phyloP scores from a whole-genome alignment of 2,113 vertebrate genomes.

The Aramus guarauna region DNA sequence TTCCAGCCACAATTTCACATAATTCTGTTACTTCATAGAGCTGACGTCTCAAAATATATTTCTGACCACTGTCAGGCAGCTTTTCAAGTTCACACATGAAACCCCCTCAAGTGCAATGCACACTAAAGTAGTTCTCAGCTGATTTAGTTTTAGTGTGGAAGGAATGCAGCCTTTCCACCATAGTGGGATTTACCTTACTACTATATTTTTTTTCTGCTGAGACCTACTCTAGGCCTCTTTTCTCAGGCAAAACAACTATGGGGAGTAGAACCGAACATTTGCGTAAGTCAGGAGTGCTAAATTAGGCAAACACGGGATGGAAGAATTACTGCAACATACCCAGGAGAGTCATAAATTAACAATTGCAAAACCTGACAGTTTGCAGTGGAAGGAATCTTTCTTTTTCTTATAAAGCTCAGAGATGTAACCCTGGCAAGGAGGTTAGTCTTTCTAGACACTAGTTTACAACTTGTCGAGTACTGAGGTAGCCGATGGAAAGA shows the following conservation, averaged over 20 bases:
- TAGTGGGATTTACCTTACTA: not conserved
- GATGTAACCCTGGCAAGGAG: not conserved
- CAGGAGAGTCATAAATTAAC: not conserved
- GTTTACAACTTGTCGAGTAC: not conserved
- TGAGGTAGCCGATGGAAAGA: not conserved
- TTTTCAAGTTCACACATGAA: constrained; percentile 34
- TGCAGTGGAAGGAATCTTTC: not conserved
- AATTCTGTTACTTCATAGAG: not conserved
- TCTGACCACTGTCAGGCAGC: constrained; percentile 21
- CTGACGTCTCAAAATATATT: not conserved
- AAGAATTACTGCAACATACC: not conserved
- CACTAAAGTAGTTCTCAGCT: not conserved
- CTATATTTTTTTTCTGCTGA: not conserved
- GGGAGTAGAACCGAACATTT: not conserved
- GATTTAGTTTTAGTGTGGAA: not conserved
- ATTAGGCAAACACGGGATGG: not conserved
- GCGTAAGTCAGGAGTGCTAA: not conserved
- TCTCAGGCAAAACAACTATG: not conserved
- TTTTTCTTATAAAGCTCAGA: not conserved
- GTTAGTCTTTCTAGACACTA: not conserved
- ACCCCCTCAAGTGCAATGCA: not conserved
- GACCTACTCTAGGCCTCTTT: not conserved
- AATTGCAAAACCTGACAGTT: not conserved
- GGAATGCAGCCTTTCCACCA: not conserved
- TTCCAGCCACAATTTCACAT: not conserved